Evolutionary conservation across 2,797 vertebrate species (phyloP), one percentile per base, ranked within the genome.

Genomic region (Catharus ustulatus): DNA sequence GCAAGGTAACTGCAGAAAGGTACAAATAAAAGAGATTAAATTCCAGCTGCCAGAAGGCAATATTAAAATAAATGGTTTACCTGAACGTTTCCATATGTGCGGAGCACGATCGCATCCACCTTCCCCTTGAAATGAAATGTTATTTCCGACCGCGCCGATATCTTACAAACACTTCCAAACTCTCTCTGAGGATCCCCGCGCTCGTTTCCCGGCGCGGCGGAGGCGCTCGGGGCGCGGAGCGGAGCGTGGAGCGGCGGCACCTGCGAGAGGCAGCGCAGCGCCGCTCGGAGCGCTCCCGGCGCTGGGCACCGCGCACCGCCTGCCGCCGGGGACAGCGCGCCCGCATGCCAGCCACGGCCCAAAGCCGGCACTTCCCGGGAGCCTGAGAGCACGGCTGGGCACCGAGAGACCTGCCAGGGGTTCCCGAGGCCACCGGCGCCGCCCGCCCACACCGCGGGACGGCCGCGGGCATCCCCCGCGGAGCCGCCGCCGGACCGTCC

Each of bases 1-100:
- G 97, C 96, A 99, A 98, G 94, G 99, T 99, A 98, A 99, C 99
- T 99, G 97, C 87, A 95, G 91, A 98, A 98, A 97, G 69, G 95
- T 90, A 96, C 96, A 93, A 97, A 94, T 83, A 89, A 93, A 96
- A 96, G 21, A 91, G 82, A 95, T 97, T 96, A 96, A 96, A 95
- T 97, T 94, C 90, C 95, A 95, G 91, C 96, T 93, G 96, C 89
- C 96, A 85, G 93, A 93, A 93, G 32, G 85, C 87, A 91, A 29
- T 82, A 87, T 66, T 69, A 95, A 74, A 95, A 93, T 54, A 95
- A 97, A 91, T 61, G 36, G 89, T 95, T 96, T 81, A 95, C 89
- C 78, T 92, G 94, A 97, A 88, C 74, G 62, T 83, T 97, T 96
- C 97, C 97, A 97, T 82, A 96, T 94, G 92, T 46, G 94, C 7